Evolutionary conservation across 2,888 invertebrate species (phyloP), one percentile per base, ranked within the genome.

Genomic region (Myopa tessellatipennis): DNA sequence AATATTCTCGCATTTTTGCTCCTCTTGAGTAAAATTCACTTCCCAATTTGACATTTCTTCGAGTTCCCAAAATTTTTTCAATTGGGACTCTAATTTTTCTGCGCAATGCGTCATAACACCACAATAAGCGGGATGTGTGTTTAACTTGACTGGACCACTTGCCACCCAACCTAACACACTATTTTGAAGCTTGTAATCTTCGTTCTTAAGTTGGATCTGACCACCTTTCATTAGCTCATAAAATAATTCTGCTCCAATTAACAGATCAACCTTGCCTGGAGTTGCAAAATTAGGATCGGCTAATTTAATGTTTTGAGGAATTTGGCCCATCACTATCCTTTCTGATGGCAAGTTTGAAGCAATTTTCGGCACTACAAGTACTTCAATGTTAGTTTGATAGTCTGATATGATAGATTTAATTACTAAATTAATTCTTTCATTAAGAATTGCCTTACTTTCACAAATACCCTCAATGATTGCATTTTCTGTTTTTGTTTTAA

Each of bases 191-290:
- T n/a, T n/a, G n/a, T n/a, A n/a, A n/a, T n/a, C n/a, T n/a, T n/a
- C n/a, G n/a, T n/a, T n/a, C 14, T 12, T 34, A n/a, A 58, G 18
- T 5, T 5, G 14, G 5, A 58, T 61, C 34, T 61, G 61, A 61
- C 61, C 61, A 3, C 34, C 1, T 68, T 40, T 40, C 67, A 45
- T 38, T 6, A 68, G 61, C 12, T 18, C 12, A 61, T 63, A 63
- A 5, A 63, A 63, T 34, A 63, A 63, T 63, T 63, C 63, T 63
- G 63, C 63, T 63, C 18, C 63, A 34, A 63, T 34, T 63, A 63
- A 63, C 34, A 63, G 34, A 63, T 63, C 63, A 18, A 63, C 36
- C 61, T 61, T 61, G 61, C 61, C n/a, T 40, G 67, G 67, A 38
- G 16, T 67, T 16, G 16, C 45, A 45, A 68, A 68, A 5, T 38